Evolutionary conservation across 2,888 invertebrate species (phyloP).

Genomic region (Lasioglossum malachurum): DNA sequence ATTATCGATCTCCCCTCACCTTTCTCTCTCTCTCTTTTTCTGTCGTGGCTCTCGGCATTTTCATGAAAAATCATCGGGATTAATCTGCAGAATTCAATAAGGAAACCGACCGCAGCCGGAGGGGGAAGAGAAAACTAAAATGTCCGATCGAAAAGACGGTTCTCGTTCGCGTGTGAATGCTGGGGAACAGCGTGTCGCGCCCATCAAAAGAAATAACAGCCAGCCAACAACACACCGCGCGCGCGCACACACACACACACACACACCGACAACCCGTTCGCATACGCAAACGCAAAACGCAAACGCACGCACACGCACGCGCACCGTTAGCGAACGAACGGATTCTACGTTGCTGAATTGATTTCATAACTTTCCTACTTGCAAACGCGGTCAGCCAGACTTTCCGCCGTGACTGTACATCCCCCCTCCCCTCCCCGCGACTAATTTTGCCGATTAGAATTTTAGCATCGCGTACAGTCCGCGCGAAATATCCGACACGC

Average conservation of each 20-base stretch:
- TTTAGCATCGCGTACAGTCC: constrained; percentile 78
- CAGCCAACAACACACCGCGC: background rate
- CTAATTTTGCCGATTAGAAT: constrained; percentile 84
- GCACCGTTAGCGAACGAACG: constrained; percentile 23
- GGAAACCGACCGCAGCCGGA: constrained; percentile 35
- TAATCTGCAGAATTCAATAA: constrained; percentile 38
- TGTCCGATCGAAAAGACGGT: constrained; percentile 4
- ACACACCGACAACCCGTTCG: background rate
- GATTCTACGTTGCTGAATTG: constrained; percentile 71
- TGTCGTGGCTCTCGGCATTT: background rate
- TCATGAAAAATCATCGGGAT: background rate
- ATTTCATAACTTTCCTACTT: constrained; percentile 80
- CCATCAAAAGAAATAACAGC: constrained; percentile 41
- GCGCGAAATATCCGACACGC: constrained; percentile 40
- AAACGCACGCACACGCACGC: background rate
- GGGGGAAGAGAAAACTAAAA: constrained; percentile 41
- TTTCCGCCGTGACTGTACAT: constrained; percentile 77
- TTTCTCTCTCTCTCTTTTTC: background rate
- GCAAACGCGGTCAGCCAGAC: constrained; percentile 81
- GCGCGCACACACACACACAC: background rate
- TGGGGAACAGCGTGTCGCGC: constrained; percentile 3
- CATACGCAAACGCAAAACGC: background rate
- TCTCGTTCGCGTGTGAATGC: constrained; percentile 20
- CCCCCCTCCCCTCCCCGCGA: constrained; percentile 67
- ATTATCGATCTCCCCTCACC: constrained; percentile 33